Conservation (phyloP, 2,797 vertebrate genomes). For the Hemitrygon akajei region DNA sequence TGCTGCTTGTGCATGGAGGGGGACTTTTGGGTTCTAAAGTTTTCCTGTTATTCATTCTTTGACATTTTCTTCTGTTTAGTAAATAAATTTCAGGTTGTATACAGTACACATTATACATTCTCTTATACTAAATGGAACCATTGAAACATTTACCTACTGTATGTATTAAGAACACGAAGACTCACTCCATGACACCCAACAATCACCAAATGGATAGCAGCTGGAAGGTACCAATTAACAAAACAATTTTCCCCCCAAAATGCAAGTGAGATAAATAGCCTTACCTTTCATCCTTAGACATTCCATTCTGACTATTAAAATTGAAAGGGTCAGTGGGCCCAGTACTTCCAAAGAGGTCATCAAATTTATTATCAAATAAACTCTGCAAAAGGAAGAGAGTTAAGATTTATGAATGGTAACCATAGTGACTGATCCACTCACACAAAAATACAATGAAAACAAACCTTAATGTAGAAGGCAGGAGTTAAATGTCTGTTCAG, state of each 20-base stretch:
- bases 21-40: too few relatives aligned
- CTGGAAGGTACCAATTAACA: neutral
- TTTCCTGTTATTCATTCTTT: too few relatives aligned
- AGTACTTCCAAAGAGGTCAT: constrained; percentile 88
- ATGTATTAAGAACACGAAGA: neutral
- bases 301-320: constrained; percentile 92
- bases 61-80: too few relatives aligned
- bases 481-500: too few relatives aligned
- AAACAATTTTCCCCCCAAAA: neutral
- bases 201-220: too few relatives aligned
- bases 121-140: too few relatives aligned
- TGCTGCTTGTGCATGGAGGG: too few relatives aligned
- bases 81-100: too few relatives aligned
- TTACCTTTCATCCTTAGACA: constrained; percentile 90
- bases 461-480: neutral
- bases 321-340: constrained; percentile 85
- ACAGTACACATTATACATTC: too few relatives aligned
- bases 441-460: neutral
- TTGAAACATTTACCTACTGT: too few relatives aligned
- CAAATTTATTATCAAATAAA: constrained; percentile 82
- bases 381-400: constrained; percentile 52
- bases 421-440: neutral
- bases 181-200: neutral
- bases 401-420: neutral
- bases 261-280: constrained; percentile 39